These are phyloP conservation scores for Poecilia velifera DNA, from an alignment of 2,797 vertebrate genomes.

Conservation along the genomic window DNA sequence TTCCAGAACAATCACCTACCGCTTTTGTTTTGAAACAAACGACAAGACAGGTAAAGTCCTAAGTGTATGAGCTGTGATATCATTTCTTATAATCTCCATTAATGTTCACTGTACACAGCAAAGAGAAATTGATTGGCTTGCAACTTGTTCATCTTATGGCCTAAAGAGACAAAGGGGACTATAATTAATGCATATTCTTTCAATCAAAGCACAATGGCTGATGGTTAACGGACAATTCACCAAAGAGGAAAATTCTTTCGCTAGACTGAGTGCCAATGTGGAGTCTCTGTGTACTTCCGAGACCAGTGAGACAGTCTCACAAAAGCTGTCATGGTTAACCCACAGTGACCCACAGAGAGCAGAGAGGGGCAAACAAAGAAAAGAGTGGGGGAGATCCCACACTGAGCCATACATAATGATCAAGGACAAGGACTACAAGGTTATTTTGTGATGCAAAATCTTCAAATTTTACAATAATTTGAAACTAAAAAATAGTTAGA, in stretches of 20 bases:
- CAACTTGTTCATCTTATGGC: slow-evolving; percentile 68
- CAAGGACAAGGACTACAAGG: slow-evolving; percentile 47
- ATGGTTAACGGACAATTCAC: slow-evolving; percentile 69
- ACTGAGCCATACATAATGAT: slow-evolving; percentile 43
- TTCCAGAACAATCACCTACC: not conserved
- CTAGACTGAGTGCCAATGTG: slow-evolving; percentile 79
- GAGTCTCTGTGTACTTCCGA: slow-evolving; percentile 78
- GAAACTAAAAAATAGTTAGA: not conserved
- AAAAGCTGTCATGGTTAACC: slow-evolving; percentile 80
- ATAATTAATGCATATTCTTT: slow-evolving; percentile 83
- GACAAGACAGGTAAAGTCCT: not conserved
- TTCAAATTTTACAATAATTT: slow-evolving; percentile 13
- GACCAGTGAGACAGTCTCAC: slow-evolving; percentile 75
- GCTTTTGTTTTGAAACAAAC: slow-evolving; percentile 23
- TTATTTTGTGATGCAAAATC: slow-evolving; percentile 49
- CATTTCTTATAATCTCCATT: not conserved
- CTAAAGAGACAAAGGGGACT: slow-evolving; percentile 58
- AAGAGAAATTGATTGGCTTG: slow-evolving; percentile 44
- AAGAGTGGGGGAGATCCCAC: slow-evolving; percentile 55
- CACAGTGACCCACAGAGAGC: slow-evolving; percentile 67
- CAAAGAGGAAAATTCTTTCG: slow-evolving; percentile 75
- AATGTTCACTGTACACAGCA: slow-evolving; percentile 1
- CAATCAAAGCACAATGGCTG: slow-evolving; percentile 75
- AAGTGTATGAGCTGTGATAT: not conserved
- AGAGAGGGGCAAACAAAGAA: slow-evolving; percentile 42